A percentile compares a stretch with the other conserved stretches of the same genome.
These are phyloP conservation scores for Eptesicus fuscus DNA, from an alignment of 2,113 vertebrate species.

Conservation along the genomic window DNA sequence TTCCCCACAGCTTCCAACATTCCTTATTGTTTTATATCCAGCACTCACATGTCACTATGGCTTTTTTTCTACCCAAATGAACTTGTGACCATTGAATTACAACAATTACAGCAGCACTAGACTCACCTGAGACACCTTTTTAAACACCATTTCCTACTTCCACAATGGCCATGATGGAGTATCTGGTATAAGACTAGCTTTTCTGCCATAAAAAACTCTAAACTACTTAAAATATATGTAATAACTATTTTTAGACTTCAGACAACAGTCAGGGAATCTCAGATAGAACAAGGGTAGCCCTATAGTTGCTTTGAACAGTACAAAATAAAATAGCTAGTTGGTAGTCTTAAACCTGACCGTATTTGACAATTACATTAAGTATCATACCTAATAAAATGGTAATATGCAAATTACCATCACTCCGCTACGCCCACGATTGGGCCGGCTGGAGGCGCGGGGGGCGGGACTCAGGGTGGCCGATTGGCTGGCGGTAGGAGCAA, in stretches of 20 bases:
- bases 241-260: neutral
- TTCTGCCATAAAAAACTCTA: neutral
- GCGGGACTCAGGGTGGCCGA: no score
- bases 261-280: neutral
- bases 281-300: neutral
- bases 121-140: neutral
- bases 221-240: neutral
- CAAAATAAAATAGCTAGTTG: conserved; percentile 2
- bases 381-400: no score
- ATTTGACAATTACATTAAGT: neutral
- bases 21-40: neutral
- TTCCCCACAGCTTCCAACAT: neutral
- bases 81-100: neutral
- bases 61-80: neutral
- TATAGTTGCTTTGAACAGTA: neutral
- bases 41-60: neutral
- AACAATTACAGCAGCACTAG: neutral
- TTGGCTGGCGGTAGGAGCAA: no score
- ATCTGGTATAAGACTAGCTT: neutral
- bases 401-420: no score
- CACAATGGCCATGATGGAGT: neutral
- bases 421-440: no score
- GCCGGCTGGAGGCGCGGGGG: no score
- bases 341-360: neutral
- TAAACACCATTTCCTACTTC: neutral